Percentiles rank a stretch among this genome's conserved stretches.
phyloP scores from a whole-genome alignment of 2,113 vertebrate species.

The Perccottus glenii region DNA sequence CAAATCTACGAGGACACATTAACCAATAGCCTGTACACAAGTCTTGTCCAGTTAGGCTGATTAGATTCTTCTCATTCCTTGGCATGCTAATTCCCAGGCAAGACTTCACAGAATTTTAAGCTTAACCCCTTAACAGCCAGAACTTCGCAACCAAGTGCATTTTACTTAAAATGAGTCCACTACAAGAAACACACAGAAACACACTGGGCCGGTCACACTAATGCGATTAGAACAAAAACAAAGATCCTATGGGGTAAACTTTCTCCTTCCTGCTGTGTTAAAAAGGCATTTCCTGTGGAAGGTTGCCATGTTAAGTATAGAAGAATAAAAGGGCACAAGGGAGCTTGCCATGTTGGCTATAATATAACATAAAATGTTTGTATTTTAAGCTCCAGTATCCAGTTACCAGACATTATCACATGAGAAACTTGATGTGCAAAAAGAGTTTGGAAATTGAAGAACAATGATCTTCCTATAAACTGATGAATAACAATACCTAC shows the following conservation, averaged over 20 bases:
- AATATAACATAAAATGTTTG: conserved; percentile 21
- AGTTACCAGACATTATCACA: conserved; percentile 4
- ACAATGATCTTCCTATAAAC: too few species aligned
- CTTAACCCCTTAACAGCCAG: conserved; percentile 41
- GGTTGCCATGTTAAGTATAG: conserved; percentile 32
- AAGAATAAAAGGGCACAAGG: conserved; percentile 24
- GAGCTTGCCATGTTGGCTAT: conserved; percentile 38
- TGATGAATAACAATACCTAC: too few species aligned
- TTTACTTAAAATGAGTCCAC: conserved; percentile 22
- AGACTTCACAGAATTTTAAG: conserved; percentile 49
- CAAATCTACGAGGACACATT: conserved; percentile 56
- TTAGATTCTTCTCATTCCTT: conserved; percentile 64
- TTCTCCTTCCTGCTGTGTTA: conserved; percentile 64
- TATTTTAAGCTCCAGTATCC: neutral
- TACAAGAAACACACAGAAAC: conserved; percentile 40
- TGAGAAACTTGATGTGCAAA: conserved; percentile 4
- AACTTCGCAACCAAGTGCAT: conserved; percentile 30
- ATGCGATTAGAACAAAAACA: conserved; percentile 55
- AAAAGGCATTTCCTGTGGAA: conserved; percentile 69
- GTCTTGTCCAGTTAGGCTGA: conserved; percentile 64
- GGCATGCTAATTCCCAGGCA: conserved; percentile 53
- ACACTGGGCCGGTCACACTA: conserved; percentile 45
- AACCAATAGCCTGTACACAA: conserved; percentile 56
- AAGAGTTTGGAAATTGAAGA: conserved; percentile 6
- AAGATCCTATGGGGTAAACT: conserved; percentile 28